phyloP scores from a whole-genome alignment of 2,888 invertebrate species.

The Tigriopus californicus region DNA sequence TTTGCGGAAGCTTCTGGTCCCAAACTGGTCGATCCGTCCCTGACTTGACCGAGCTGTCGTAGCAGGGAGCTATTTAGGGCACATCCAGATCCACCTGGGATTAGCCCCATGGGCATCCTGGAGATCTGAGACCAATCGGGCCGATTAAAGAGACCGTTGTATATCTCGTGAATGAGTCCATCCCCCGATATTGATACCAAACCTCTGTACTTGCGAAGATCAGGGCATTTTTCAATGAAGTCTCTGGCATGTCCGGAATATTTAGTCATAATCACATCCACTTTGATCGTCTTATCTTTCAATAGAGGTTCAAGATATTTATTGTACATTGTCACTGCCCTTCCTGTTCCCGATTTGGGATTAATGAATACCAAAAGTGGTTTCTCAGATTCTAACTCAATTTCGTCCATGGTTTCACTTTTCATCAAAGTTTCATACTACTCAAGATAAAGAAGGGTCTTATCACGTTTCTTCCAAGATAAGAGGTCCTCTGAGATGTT shows the following conservation, averaged over 20 bases:
- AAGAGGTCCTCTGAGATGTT: too few species aligned
- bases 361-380: neutral
- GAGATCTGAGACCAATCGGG: neutral
- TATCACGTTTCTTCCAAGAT: too few species aligned
- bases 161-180: neutral
- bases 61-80: neutral
- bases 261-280: neutral
- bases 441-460: too few species aligned
- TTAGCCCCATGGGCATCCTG: neutral
- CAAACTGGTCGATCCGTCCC: neutral
- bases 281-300: neutral
- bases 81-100: slow-evolving; percentile 5
- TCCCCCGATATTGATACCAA: slow-evolving; percentile 1
- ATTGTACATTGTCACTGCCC: neutral
- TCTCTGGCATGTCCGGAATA: neutral
- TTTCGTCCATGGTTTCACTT: too few species aligned
- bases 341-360: neutral
- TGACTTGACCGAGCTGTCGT: neutral
- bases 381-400: neutral
- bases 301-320: neutral
- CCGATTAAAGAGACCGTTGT: neutral
- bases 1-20: neutral
- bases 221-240: neutral
- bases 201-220: neutral
- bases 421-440: too few species aligned